Evolutionary conservation across 2,113 vertebrate species (phyloP).

Genomic region (Prolemur simus): DNA sequence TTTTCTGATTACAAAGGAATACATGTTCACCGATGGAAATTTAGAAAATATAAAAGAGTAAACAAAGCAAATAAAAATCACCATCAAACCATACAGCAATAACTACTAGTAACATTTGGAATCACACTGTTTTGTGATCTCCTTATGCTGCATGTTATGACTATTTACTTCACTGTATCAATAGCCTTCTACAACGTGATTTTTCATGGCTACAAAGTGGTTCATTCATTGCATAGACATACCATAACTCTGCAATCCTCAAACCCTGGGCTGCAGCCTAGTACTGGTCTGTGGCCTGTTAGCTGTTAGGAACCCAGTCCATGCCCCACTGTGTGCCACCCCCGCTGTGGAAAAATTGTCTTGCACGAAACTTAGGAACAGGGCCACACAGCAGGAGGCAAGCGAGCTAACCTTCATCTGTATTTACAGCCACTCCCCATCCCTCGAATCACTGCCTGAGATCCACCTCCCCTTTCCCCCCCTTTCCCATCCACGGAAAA

Average conservation of each 20-base stretch:
- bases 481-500: too few relatives aligned
- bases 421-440: too few relatives aligned
- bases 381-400: too few relatives aligned
- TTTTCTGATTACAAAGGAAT: conserved; percentile 40
- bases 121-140: not conserved
- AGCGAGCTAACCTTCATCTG: too few relatives aligned
- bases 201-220: conserved; percentile 4
- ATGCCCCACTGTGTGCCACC: too few relatives aligned
- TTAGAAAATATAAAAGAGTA: not conserved
- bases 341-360: too few relatives aligned
- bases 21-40: not conserved
- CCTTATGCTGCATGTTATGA: not conserved
- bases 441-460: too few relatives aligned
- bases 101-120: not conserved
- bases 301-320: too few relatives aligned
- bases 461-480: too few relatives aligned
- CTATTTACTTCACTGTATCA: not conserved
- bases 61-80: conserved; percentile 45
- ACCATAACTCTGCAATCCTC: not conserved
- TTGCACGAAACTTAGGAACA: too few relatives aligned
- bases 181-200: not conserved
- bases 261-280: too few relatives aligned
- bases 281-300: too few relatives aligned
- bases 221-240: not conserved
- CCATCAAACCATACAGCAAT: not conserved